Conservation (phyloP, 37 sponge, comb jelly and placozoan species). For the Hormiphora californensis region DNA sequence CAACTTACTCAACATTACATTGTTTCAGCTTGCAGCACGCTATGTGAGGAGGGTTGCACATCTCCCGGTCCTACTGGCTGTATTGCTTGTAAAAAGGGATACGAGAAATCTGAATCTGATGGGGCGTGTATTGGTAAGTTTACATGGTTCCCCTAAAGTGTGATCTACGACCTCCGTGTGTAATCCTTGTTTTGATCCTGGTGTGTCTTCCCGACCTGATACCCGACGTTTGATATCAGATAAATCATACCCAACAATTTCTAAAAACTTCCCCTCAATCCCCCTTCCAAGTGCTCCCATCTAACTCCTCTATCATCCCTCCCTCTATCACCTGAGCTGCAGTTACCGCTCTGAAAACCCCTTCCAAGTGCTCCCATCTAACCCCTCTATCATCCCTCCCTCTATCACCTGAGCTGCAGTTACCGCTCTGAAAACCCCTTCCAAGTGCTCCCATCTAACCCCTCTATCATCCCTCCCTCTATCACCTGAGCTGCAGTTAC, state of each 20-base stretch:
- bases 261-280: no score
- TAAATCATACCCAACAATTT: no score
- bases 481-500: not conserved
- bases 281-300: no score
- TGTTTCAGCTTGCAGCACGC: slow-evolving; percentile 62
- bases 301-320: not conserved
- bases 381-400: not conserved
- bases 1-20: not conserved
- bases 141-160: not conserved
- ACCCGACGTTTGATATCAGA: no score
- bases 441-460: not conserved
- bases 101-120: slow-evolving; percentile 53
- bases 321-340: not conserved
- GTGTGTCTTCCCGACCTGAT: no score
- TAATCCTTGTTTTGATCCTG: no score
- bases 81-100: slow-evolving; percentile 67
- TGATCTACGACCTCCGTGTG: not conserved
- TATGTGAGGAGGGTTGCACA: slow-evolving; percentile 62
- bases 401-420: not conserved
- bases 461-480: not conserved
- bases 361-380: no score
- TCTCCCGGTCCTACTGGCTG: slow-evolving; percentile 65
- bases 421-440: not conserved
- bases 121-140: slow-evolving; percentile 51
- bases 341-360: no score